phyloP scores from a whole-genome alignment of 2,113 vertebrate genomes.

The Grantiella picta region DNA sequence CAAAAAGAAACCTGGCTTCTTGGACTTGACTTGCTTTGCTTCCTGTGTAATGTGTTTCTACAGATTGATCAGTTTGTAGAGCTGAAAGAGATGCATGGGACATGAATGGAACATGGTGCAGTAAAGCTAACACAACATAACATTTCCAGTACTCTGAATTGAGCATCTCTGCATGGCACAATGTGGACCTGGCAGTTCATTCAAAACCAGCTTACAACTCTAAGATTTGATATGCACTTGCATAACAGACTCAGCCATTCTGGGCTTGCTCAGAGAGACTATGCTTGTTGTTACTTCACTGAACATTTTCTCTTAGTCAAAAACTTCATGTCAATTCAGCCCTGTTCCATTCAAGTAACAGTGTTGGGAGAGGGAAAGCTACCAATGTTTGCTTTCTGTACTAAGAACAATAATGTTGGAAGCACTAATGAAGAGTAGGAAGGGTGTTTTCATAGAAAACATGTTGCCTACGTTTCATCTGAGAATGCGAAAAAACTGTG shows the following conservation, averaged over 20 bases:
- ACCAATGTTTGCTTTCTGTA: constrained; percentile 44
- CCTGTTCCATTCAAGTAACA: not conserved
- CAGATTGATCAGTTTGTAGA: not conserved
- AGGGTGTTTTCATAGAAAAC: constrained; percentile 34
- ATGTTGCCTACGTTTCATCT: constrained; percentile 28
- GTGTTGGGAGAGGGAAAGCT: not conserved
- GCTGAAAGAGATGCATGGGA: not conserved
- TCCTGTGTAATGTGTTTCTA: not conserved
- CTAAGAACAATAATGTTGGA: constrained; percentile 23
- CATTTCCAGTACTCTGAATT: not conserved
- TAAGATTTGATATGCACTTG: not conserved
- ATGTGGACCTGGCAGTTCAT: not conserved
- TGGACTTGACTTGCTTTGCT: not conserved
- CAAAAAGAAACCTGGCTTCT: not conserved
- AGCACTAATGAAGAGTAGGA: constrained; percentile 20
- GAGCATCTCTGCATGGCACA: not conserved
- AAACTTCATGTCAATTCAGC: not conserved
- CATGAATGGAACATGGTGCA: not conserved
- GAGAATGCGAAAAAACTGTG: constrained; percentile 24
- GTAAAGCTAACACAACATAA: not conserved
- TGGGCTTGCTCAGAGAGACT: not conserved
- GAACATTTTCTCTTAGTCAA: not conserved
- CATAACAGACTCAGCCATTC: not conserved
- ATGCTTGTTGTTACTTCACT: not conserved
- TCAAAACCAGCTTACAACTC: not conserved